Evolutionary conservation across 2,113 vertebrate species (phyloP).

Genomic region (Eudyptes chrysolophus): DNA sequence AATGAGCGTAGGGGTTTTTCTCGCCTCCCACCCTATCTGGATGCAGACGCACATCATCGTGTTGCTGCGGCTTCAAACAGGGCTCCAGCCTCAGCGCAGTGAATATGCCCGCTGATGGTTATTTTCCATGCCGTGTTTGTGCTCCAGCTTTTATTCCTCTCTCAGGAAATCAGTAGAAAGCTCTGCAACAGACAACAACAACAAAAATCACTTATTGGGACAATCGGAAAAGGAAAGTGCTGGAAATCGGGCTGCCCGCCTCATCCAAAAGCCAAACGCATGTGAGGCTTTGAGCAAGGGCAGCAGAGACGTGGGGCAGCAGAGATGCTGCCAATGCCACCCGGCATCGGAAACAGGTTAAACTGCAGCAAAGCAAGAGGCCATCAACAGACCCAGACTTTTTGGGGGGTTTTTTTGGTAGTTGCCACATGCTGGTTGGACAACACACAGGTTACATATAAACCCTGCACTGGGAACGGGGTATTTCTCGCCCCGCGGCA

Average conservation of each 20-base stretch:
- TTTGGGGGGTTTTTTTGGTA: background rate
- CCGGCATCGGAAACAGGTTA: fast-evolving
- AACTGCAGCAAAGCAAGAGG: background rate
- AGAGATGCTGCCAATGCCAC: fast-evolving
- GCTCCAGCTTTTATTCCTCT: background rate
- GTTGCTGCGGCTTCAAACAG: fast-evolving
- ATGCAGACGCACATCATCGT: fast-evolving
- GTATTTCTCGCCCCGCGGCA: fast-evolving
- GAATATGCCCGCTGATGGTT: fast-evolving
- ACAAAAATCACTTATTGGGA: background rate
- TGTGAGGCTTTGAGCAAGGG: background rate
- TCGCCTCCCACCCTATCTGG: background rate
- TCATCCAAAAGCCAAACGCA: background rate
- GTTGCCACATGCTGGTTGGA: background rate
- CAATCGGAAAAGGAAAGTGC: background rate
- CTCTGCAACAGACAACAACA: background rate
- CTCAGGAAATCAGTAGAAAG: slow-evolving; percentile 12
- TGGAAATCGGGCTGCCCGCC: background rate
- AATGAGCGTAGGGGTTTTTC: background rate
- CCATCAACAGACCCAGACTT: background rate
- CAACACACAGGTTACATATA: fast-evolving
- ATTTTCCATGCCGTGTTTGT: background rate
- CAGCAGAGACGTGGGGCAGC: fast-evolving
- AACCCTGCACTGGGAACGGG: background rate
- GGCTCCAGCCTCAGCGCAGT: background rate